Percentiles rank a stretch among this genome's conserved stretches.
phyloP scores from a whole-genome alignment of 2,888 invertebrate species.

The Sinopyrophorus schimmeli region DNA sequence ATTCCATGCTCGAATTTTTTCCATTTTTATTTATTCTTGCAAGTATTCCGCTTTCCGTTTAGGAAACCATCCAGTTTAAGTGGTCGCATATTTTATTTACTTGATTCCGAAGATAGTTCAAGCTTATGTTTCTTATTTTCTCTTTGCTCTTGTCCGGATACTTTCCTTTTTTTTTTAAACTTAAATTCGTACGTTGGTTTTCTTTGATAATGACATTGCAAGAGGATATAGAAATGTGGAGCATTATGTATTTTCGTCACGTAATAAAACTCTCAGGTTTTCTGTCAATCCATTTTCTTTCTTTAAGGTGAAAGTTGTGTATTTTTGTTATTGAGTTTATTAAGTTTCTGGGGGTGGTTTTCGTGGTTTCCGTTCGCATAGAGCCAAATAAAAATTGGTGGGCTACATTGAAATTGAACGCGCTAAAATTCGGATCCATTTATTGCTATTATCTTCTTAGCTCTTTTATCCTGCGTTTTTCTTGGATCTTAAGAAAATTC shows the following conservation, averaged over 20 bases:
- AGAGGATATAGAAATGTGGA: conserved; percentile 13
- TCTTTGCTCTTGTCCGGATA: conserved; percentile 8
- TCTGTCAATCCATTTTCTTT: conserved; percentile 26
- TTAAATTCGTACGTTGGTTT: conserved; percentile 7
- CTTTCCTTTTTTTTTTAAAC: conserved; percentile 13
- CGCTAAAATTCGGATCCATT: no score
- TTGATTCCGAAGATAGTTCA: conserved; percentile 18
- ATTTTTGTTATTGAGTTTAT: conserved; percentile 25
- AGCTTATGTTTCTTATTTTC: conserved; percentile 20
- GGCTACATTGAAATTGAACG: no score
- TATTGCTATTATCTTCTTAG: no score
- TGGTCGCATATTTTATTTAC: conserved; percentile 27
- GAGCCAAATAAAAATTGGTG: conserved; percentile 1
- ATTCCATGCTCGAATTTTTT: background rate
- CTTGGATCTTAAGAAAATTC: no score
- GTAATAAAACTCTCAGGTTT: conserved; percentile 22
- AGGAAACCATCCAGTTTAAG: conserved; percentile 26
- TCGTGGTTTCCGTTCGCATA: conserved; percentile 15
- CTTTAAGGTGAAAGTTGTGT: conserved; percentile 25
- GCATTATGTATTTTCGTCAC: conserved; percentile 23
- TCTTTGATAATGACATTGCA: conserved; percentile 16
- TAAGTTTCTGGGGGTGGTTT: conserved; percentile 17
- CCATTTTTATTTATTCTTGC: conserved; percentile 18
- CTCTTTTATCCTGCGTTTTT: no score
- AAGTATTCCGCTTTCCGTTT: conserved; percentile 22